Percentiles rank a stretch among this genome's conserved stretches.
These are phyloP conservation scores for Amia ocellicauda DNA, from an alignment of 2,113 vertebrate species.

Conservation along the genomic window DNA sequence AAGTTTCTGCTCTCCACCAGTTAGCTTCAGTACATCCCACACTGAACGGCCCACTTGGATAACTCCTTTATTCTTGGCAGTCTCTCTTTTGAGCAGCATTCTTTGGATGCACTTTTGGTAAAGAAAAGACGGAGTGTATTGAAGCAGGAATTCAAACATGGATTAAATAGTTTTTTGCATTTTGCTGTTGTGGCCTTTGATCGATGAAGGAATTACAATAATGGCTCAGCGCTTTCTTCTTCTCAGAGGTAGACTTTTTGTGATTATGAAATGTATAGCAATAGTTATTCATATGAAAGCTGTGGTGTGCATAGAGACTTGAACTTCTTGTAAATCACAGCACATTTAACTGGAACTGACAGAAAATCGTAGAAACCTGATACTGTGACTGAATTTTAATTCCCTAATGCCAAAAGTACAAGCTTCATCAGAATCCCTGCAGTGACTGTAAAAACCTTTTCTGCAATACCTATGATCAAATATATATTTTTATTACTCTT, in stretches of 20 bases:
- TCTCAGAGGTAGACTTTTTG: constrained; percentile 54
- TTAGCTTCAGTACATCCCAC: constrained; percentile 36
- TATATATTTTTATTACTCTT: too few species aligned
- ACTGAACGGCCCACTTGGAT: constrained; percentile 38
- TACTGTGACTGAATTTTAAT: too few species aligned
- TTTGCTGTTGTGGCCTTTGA: constrained; percentile 13
- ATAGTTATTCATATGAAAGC: too few species aligned
- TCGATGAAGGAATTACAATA: constrained; percentile 6
- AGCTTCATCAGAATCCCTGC: too few species aligned
- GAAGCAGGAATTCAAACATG: constrained; percentile 23
- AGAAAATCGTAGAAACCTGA: too few species aligned
- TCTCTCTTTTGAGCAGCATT: constrained; percentile 38
- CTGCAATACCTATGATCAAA: too few species aligned
- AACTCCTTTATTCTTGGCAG: constrained; percentile 32
- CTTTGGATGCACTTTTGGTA: constrained; percentile 39
- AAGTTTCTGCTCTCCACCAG: constrained; percentile 40
- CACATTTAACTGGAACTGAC: too few species aligned
- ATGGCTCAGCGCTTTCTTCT: constrained; percentile 53
- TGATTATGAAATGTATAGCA: not conserved
- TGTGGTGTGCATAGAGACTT: too few species aligned
- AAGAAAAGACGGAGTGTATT: constrained; percentile 37
- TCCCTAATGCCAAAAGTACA: too few species aligned
- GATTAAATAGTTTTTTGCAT: constrained; percentile 9
- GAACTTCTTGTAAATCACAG: too few species aligned
- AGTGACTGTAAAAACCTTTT: too few species aligned